These are phyloP conservation scores for Mylabris phalerata DNA, from an alignment of 1,140 invertebrate genomes.

Conservation along the genomic window DNA sequence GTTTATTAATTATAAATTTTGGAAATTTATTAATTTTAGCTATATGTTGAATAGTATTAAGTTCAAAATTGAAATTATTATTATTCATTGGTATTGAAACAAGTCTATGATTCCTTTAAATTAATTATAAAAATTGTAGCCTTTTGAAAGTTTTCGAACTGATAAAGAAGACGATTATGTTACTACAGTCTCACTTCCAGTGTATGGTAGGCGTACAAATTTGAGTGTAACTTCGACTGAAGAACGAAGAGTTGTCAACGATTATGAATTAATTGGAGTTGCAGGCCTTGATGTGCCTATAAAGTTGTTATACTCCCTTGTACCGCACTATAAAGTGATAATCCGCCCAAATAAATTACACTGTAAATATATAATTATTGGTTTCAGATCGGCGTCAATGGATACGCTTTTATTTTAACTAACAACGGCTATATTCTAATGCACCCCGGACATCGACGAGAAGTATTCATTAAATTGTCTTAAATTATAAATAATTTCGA, in stretches of 20 bases:
- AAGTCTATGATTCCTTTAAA: too few species aligned
- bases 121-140: slow-evolving; percentile 38
- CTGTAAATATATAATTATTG: slow-evolving; percentile 8
- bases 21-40: too few species aligned
- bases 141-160: slow-evolving; percentile 53
- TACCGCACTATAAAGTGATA: slow-evolving; percentile 29
- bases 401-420: slow-evolving; percentile 91
- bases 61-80: too few species aligned
- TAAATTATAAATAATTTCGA: neutral
- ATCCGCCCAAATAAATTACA: slow-evolving; percentile 6
- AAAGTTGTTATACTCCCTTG: slow-evolving; percentile 32
- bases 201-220: slow-evolving; percentile 74
- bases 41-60: too few species aligned
- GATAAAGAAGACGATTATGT: slow-evolving; percentile 64
- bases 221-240: neutral
- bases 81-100: too few species aligned
- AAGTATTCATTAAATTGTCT: slow-evolving; percentile 50
- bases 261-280: slow-evolving; percentile 78
- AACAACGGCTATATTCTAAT: slow-evolving; percentile 95
- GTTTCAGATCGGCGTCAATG: slow-evolving; percentile 87
- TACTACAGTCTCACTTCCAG: slow-evolving; percentile 87
- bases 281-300: slow-evolving; percentile 91
- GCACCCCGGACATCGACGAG: slow-evolving; percentile 85
- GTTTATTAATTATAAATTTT: too few species aligned
- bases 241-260: slow-evolving; percentile 26